Base-by-base conservation (phyloP, 2,888 invertebrate genomes). In the Aspidiotus rigidus region DNA sequence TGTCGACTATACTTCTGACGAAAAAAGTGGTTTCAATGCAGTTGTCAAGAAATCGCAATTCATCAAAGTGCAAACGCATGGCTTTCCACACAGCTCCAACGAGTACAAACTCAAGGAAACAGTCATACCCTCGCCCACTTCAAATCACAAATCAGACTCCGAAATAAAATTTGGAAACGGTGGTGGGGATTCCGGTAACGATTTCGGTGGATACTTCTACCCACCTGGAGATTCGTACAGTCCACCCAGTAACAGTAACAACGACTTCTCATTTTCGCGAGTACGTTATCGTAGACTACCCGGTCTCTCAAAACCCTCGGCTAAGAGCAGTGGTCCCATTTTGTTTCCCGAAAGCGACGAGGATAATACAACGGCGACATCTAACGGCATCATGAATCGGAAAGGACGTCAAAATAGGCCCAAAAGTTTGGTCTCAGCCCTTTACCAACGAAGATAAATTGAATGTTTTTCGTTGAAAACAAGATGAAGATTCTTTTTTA, bases 21-120 rank as follows among this genome's bases (percentile, higher is more conserved):
- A 57, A 16, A 62, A 62, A 62, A 69, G 55, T 11, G 69, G 69
- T n/a, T 69, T 69, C 57, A 69, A 69, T 49, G 69, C 69, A 7
- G 57, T 69, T 1, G 62, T 69, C 3, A 69, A 69, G 44, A 69
- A 69, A 57, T 62, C 69, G 2, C 56, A 54, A 10, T 41, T 57
- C 16, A 44, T 53, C 60, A 69, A 62, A 56, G 59, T 59, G 17
- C 56, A 56, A 10, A 15, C 56, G 56, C 59, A 59, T 39, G 17
- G 28, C 16, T 28, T 59, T 13, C 11, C 59, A 39, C 59, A 59
- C 28, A 39, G 17, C 11, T 39, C 17, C 17, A 49, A 11, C 49
- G 59, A 59, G 28, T 59, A 28, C 59, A 59, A 59, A 28, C 59
- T 59, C 16, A 59, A 59, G 9, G 59, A 59, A 39, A 11, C 59